These are phyloP conservation scores for Rhea americana DNA, from an alignment of 2,113 vertebrate species.

Conservation along the genomic window DNA sequence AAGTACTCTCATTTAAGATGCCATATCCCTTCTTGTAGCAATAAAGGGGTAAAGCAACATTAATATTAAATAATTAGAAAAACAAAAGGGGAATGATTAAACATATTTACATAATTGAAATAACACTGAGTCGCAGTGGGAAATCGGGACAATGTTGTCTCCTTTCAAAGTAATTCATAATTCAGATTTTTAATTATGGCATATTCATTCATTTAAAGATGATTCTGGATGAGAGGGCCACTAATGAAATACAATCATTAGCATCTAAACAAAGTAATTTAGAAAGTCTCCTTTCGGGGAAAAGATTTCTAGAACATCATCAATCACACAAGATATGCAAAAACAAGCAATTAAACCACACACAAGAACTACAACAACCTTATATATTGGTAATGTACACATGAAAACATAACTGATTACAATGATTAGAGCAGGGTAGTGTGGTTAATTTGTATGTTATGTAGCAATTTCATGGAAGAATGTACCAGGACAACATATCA, in stretches of 20 bases:
- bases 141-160: slow-evolving; percentile 98
- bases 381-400: slow-evolving; percentile 90
- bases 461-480: slow-evolving; percentile 79
- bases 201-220: slow-evolving; percentile 99
- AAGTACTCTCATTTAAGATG: slow-evolving; percentile 94
- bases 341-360: slow-evolving; percentile 99
- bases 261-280: slow-evolving; percentile 99
- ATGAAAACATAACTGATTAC: slow-evolving; percentile 99
- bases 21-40: slow-evolving; percentile 89
- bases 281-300: slow-evolving; percentile 99
- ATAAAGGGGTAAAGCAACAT: slow-evolving; percentile 94
- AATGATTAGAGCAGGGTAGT: slow-evolving; percentile 96
- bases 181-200: slow-evolving; percentile 99
- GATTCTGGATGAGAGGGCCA: slow-evolving; percentile 98
- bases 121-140: slow-evolving; percentile 99
- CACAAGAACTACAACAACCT: slow-evolving; percentile 94
- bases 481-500: slow-evolving; percentile 77
- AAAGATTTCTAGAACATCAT: slow-evolving; percentile 96
- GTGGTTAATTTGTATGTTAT: slow-evolving; percentile 93
- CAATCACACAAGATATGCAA: slow-evolving; percentile 97
- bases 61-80: slow-evolving; percentile 99
- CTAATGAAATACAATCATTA: slow-evolving; percentile 99
- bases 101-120: slow-evolving; percentile 96
- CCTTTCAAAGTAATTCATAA: slow-evolving; percentile 99
- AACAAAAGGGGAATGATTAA: slow-evolving; percentile 89